Base-by-base conservation (phyloP, 2,888 invertebrate genomes). In the Megalurothrips usitatus region DNA sequence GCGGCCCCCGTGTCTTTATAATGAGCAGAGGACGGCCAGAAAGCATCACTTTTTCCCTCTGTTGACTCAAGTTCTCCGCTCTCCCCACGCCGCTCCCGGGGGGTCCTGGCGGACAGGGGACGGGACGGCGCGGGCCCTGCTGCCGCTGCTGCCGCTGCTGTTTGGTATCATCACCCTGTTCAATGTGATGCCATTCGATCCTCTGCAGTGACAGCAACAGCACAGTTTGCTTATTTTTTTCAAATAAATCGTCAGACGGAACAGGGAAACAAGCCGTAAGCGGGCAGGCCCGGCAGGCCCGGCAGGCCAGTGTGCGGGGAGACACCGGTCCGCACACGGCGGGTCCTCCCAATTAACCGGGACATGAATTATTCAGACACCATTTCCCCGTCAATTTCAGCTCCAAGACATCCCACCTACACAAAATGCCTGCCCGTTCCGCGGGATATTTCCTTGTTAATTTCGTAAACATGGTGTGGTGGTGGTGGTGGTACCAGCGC, bases 391-490 rank as follows among this genome's bases (percentile, higher is more conserved):
- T 75, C 68, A 26, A 26, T 75, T 26, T 8, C 8, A 26, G 68
- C 11, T 12, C 34, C 34, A 6, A 43, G 34, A 43, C 34, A 43
- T 43, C 34, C 34, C 34, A 43, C 34, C 34, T 2, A 6, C 34
- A 43, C 34, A 43, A 43, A 43, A n/a, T 58, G 19, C 17, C 58
- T 58, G 17, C 10, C n/a, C 17, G 58, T 58, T 58, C 34, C 34
- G 58, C 58, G 58, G 58, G 11, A 58, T 58, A 58, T 58, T 58
- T 58, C 58, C 58, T 58, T 58, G 58, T 58, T 75, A 26, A 75
- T 75, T 75, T 26, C 68, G 68, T 75, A 75, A 75, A 75, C 68
- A 75, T 75, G 68, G 68, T n/a, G 17, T 43, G 34, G 19, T 58
- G 14, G 14, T 14, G 19, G 58, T 58, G 19, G 58, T 8, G 58